A percentile compares a stretch with the other conserved stretches of the same genome.
Evolutionary conservation across 2,113 vertebrate genomes (phyloP).

Genomic region (Ageneiosus marmoratus): DNA sequence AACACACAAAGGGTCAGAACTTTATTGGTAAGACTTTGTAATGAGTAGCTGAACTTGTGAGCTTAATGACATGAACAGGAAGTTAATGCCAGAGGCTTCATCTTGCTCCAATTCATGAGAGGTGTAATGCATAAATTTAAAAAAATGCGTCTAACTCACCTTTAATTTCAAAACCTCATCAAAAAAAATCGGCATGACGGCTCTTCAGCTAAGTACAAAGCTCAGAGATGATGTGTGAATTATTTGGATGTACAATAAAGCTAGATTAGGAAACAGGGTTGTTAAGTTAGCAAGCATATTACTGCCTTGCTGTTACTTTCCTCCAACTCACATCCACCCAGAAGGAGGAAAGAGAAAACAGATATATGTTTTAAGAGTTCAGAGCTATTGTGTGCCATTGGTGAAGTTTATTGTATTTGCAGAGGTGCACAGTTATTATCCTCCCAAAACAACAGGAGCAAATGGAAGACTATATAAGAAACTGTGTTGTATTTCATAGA

Average conservation of each 20-base stretch:
- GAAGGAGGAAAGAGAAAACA: not conserved
- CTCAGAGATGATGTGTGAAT: not conserved
- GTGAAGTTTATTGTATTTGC: slow-evolving; percentile 5
- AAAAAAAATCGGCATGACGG: not conserved
- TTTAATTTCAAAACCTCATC: not conserved
- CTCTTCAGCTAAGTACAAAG: not conserved
- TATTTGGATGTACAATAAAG: no score
- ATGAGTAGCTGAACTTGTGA: not conserved
- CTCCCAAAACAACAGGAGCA: not conserved
- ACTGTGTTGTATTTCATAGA: no score
- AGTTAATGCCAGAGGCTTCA: not conserved
- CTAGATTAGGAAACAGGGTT: not conserved
- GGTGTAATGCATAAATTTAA: not conserved
- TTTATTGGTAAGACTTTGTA: not conserved
- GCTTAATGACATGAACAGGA: not conserved
- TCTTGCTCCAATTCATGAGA: not conserved
- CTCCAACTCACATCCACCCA: not conserved
- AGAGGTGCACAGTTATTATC: not conserved
- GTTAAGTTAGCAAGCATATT: not conserved
- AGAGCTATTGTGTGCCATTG: not conserved
- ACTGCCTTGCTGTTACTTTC: not conserved
- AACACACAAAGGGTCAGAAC: not conserved
- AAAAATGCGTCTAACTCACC: not conserved
- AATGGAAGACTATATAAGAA: not conserved
- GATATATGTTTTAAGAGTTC: not conserved